Evolutionary conservation across 2,113 vertebrate species (phyloP).

Genomic region (Empidonax traillii): DNA sequence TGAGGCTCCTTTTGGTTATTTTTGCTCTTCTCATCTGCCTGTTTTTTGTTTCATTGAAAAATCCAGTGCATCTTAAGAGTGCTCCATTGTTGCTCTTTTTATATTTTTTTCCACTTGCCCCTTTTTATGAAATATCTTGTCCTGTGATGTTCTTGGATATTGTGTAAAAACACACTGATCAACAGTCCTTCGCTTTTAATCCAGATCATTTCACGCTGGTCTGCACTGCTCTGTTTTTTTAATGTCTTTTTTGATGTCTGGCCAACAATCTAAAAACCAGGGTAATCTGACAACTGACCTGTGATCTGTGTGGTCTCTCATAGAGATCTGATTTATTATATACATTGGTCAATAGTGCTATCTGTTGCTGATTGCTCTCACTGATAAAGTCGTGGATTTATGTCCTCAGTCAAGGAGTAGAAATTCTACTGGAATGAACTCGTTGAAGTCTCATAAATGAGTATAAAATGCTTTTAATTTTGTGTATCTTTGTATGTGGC

Average conservation of each 20-base stretch:
- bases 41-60: neutral
- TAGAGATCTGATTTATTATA: neutral
- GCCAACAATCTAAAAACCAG: neutral
- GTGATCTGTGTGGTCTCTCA: neutral
- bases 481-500: neutral
- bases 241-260: neutral
- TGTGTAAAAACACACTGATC: neutral
- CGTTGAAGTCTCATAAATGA: neutral
- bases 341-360: neutral
- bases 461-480: neutral
- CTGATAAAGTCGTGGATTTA: neutral
- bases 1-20: neutral
- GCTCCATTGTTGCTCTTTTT: rapidly evolving
- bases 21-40: neutral
- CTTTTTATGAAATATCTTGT: neutral
- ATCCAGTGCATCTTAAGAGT: neutral
- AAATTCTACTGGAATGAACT: neutral
- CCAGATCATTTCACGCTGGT: neutral
- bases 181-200: neutral
- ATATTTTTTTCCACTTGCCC: neutral
- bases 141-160: neutral
- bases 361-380: neutral
- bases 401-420: neutral
- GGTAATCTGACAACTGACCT: neutral
- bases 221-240: neutral